phyloP scores from a whole-genome alignment of 1,140 invertebrate genomes.

The Wasmannia auropunctata region DNA sequence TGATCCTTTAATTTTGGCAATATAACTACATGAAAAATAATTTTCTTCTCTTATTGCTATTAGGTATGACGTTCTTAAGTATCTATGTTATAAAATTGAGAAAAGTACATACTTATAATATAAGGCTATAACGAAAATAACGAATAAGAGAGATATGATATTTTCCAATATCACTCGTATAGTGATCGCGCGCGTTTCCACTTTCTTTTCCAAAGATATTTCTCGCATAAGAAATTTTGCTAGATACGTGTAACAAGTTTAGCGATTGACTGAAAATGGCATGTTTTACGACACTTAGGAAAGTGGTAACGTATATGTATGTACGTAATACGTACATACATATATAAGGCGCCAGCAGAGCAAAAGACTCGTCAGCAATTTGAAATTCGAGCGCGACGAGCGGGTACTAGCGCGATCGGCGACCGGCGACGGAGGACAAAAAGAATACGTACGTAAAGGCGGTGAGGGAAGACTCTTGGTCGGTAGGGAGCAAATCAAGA shows the following conservation, averaged over 20 bases:
- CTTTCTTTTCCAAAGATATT: not conserved
- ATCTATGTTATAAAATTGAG: not conserved
- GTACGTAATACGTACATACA: not conserved
- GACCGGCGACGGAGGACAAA: not conserved
- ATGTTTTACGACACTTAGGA: not conserved
- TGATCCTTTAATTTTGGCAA: too few relatives aligned
- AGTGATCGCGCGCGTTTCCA: not conserved
- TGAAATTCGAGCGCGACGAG: too few relatives aligned
- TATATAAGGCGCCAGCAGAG: not conserved
- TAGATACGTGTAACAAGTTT: not conserved
- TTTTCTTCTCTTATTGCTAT: not conserved
- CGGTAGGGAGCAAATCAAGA: not conserved
- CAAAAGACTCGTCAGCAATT: not conserved
- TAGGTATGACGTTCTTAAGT: not conserved
- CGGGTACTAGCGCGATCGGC: too few relatives aligned
- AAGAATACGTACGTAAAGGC: too few relatives aligned
- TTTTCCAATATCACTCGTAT: not conserved
- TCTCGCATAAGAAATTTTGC: not conserved
- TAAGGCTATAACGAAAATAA: too few relatives aligned
- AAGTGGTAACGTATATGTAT: not conserved
- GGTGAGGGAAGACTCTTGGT: not conserved
- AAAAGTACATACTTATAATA: not conserved
- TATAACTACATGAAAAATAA: not conserved
- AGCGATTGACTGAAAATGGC: not conserved
- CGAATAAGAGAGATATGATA: not conserved